phyloP scores from a whole-genome alignment of 2,888 invertebrate species.

The Sycophila texana region DNA sequence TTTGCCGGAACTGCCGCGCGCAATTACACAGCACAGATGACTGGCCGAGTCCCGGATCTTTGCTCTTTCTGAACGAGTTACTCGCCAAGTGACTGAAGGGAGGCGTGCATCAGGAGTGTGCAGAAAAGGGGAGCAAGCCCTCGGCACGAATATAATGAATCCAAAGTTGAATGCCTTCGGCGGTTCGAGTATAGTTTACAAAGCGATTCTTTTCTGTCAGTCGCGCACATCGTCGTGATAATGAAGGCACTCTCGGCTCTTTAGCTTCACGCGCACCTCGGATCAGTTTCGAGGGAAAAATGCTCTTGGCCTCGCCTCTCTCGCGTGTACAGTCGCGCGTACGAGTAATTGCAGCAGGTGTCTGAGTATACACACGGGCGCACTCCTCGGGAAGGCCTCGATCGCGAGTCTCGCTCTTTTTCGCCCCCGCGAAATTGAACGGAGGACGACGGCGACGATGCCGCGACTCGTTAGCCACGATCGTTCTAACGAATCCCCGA shows the following conservation, averaged over 20 bases:
- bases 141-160: background rate
- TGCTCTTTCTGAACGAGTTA: background rate
- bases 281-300: no score
- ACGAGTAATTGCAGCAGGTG: background rate
- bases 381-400: background rate
- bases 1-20: constrained; percentile 30
- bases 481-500: constrained; percentile 35
- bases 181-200: no score
- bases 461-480: constrained; percentile 30
- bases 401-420: background rate
- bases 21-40: constrained; percentile 38
- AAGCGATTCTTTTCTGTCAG: no score
- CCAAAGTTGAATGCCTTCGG: no score
- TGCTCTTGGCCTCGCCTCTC: no score
- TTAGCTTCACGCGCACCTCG: no score
- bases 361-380: background rate
- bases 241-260: no score
- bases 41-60: background rate
- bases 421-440: background rate
- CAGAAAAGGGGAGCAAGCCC: background rate
- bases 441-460: background rate
- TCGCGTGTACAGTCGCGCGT: background rate
- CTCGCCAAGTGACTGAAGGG: background rate
- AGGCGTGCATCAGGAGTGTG: background rate
- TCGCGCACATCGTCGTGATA: no score